Evolutionary conservation across 2,797 vertebrate species (phyloP).

Genomic region (Lithobates sylvaticus): DNA sequence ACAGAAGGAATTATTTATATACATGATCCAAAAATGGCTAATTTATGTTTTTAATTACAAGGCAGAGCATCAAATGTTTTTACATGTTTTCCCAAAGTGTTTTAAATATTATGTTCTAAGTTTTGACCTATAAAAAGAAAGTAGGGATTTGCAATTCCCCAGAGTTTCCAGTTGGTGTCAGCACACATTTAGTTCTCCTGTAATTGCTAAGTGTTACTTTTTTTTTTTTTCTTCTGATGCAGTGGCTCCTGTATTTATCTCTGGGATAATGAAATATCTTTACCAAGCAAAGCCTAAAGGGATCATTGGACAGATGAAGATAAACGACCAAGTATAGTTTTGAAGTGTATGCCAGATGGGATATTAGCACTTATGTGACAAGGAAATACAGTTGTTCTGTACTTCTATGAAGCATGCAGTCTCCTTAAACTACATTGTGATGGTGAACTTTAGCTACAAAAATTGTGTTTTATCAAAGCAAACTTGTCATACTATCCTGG

Average conservation of each 20-base stretch:
- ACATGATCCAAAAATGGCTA: slow-evolving; percentile 20
- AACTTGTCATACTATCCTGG: no score
- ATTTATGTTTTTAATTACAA: slow-evolving; percentile 33
- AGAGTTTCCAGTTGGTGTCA: not conserved
- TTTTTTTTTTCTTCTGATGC: no score
- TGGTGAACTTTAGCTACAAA: no score
- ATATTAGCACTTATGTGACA: not conserved
- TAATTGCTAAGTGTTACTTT: not conserved
- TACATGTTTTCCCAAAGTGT: not conserved
- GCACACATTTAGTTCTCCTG: not conserved
- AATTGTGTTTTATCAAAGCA: no score
- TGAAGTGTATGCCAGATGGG: not conserved
- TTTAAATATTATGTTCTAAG: not conserved
- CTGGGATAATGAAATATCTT: not conserved
- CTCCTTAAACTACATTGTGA: no score
- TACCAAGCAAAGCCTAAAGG: not conserved
- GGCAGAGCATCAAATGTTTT: not conserved
- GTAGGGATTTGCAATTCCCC: not conserved
- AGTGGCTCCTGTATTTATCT: not conserved
- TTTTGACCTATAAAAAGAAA: not conserved
- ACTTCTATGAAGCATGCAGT: not conserved
- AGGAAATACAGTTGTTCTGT: not conserved
- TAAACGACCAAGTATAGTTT: not conserved
- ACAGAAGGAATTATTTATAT: slow-evolving; percentile 43
- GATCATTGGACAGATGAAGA: not conserved